Percentiles rank a stretch among this genome's conserved stretches.
Conservation (phyloP, 2,797 vertebrate genomes). For the Lacerta bilineata region DNA sequence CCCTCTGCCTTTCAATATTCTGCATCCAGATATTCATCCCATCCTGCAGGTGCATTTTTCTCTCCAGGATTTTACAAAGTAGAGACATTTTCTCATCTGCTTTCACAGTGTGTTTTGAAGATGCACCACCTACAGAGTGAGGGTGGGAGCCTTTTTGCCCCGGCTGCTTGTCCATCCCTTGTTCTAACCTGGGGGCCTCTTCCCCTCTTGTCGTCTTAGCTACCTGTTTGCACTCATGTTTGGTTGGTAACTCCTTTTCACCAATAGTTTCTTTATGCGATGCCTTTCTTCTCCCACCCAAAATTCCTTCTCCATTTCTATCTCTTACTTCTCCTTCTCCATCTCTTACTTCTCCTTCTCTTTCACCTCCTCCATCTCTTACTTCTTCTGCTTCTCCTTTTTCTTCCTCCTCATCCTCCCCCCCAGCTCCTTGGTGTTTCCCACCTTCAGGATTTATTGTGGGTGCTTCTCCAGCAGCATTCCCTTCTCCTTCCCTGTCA, state of each 20-base stretch:
- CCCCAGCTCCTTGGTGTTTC: background rate
- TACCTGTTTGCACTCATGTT: background rate
- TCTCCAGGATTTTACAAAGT: slow-evolving; percentile 5
- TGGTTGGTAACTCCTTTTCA: too few relatives aligned
- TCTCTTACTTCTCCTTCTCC: too few relatives aligned
- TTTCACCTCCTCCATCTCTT: too few relatives aligned
- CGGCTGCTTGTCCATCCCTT: background rate
- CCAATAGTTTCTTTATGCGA: background rate
- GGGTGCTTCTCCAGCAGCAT: background rate
- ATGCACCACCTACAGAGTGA: too few relatives aligned
- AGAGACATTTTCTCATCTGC: background rate
- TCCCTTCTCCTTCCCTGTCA: background rate
- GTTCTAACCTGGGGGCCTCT: background rate
- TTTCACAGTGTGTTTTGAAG: too few relatives aligned
- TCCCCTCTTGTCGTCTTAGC: background rate
- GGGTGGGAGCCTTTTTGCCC: background rate
- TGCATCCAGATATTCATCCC: background rate
- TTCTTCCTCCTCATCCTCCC: too few relatives aligned
- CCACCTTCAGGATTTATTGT: background rate
- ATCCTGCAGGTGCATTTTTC: background rate
- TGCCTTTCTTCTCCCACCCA: background rate
- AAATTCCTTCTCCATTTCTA: too few relatives aligned
- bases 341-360: too few relatives aligned
- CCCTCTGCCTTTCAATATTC: background rate
- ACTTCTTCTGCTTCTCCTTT: background rate